phyloP scores from a whole-genome alignment of 2,888 invertebrate species.

The Lasioglossum malachurum region DNA sequence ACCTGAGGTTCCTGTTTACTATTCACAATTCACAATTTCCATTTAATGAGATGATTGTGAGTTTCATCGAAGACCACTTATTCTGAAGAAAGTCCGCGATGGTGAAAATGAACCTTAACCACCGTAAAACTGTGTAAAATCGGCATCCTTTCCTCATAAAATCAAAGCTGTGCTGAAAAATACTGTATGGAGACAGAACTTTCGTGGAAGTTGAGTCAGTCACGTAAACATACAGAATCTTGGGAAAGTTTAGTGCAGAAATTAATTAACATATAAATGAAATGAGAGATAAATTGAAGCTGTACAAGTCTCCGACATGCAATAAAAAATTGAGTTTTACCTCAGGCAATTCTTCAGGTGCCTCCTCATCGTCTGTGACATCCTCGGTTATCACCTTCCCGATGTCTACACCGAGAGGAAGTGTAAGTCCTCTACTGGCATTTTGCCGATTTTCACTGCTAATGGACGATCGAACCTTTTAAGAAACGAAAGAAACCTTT shows the following conservation, averaged over 20 bases:
- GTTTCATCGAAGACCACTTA: not conserved
- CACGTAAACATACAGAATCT: not conserved
- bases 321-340: conserved; percentile 55
- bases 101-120: not conserved
- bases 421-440: conserved; percentile 86
- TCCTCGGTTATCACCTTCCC: conserved; percentile 75
- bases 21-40: not conserved
- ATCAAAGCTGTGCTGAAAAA: too few relatives aligned
- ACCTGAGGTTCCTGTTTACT: not conserved
- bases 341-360: conserved; percentile 76
- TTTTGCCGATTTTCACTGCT: conserved; percentile 84
- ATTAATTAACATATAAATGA: not conserved
- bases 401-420: conserved; percentile 86
- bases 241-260: not conserved
- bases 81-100: not conserved
- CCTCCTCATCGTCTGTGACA: conserved; percentile 66
- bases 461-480: conserved; percentile 87
- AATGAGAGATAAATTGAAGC: not conserved
- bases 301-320: not conserved
- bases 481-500: not conserved
- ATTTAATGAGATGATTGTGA: not conserved
- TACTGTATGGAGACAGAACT: not conserved
- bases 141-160: not conserved
- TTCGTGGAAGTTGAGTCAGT: not conserved
- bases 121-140: not conserved